These are phyloP conservation scores for Lasioglossum zephyrum DNA, from an alignment of 2,888 invertebrate genomes.

Conservation along the genomic window DNA sequence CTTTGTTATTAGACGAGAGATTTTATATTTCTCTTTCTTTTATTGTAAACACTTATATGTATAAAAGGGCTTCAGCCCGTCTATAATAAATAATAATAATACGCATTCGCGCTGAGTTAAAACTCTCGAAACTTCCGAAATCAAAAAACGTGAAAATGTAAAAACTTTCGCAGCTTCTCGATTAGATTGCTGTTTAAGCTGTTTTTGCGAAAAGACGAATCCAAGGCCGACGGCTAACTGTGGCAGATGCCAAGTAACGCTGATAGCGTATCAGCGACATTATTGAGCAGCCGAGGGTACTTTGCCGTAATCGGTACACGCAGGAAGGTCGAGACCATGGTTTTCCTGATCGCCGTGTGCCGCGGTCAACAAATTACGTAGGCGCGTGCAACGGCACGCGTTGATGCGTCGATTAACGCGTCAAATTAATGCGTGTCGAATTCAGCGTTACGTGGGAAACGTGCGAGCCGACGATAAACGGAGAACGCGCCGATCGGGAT, in stretches of 20 bases:
- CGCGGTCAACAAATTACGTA: background rate
- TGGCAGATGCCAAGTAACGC: background rate
- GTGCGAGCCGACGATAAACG: background rate
- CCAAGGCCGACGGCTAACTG: background rate
- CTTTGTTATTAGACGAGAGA: too few relatives aligned
- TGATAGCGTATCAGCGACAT: background rate
- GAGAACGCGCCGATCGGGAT: background rate
- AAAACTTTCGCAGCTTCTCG: background rate
- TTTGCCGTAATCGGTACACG: background rate
- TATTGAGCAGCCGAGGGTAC: background rate
- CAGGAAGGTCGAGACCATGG: background rate
- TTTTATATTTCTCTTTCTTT: too few relatives aligned
- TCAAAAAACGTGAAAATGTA: background rate
- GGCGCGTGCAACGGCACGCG: background rate
- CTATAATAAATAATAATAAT: too few relatives aligned
- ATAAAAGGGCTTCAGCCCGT: too few relatives aligned
- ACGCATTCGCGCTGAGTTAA: background rate
- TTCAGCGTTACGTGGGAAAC: background rate
- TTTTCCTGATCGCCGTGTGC: background rate
- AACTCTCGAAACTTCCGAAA: background rate
- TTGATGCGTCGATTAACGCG: background rate
- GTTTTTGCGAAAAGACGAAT: background rate
- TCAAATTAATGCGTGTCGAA: background rate
- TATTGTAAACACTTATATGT: too few relatives aligned
- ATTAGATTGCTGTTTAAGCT: too few relatives aligned